A percentile compares a stretch with the other conserved stretches of the same genome.
phyloP scores from a whole-genome alignment of 2,888 invertebrate genomes.

The Psylliodes chrysocephalus region DNA sequence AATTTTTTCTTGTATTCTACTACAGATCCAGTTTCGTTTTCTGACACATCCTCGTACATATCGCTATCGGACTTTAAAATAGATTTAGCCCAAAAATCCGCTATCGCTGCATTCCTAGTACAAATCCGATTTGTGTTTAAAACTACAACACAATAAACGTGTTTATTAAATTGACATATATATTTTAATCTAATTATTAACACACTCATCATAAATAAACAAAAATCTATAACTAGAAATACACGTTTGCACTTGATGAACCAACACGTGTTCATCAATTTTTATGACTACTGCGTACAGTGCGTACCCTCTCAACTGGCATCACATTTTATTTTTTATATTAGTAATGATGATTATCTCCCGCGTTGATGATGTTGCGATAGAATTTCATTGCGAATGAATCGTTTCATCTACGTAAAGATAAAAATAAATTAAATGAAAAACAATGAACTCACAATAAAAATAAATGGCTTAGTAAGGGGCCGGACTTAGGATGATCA shows the following conservation, averaged over 20 bases:
- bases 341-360: constrained; percentile 12
- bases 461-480: not conserved
- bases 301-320: too few relatives aligned
- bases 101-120: too few relatives aligned
- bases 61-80: too few relatives aligned
- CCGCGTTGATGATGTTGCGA: constrained; percentile 4
- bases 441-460: not conserved
- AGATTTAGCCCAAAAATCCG: too few relatives aligned
- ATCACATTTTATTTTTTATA: not conserved
- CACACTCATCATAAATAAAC: constrained; percentile 3
- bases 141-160: too few relatives aligned
- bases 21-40: too few relatives aligned
- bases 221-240: not conserved
- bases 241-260: not conserved
- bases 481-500: not conserved
- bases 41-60: too few relatives aligned
- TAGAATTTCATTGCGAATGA: constrained; percentile 4
- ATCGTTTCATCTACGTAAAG: not conserved
- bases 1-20: too few relatives aligned
- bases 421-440: not conserved
- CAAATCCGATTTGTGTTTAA: too few relatives aligned
- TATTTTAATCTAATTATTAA: too few relatives aligned
- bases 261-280: constrained; percentile 8
- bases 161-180: too few relatives aligned
- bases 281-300: not conserved